Conservation (phyloP, 1,140 invertebrate species). For the Drosophila sturtevanti region DNA sequence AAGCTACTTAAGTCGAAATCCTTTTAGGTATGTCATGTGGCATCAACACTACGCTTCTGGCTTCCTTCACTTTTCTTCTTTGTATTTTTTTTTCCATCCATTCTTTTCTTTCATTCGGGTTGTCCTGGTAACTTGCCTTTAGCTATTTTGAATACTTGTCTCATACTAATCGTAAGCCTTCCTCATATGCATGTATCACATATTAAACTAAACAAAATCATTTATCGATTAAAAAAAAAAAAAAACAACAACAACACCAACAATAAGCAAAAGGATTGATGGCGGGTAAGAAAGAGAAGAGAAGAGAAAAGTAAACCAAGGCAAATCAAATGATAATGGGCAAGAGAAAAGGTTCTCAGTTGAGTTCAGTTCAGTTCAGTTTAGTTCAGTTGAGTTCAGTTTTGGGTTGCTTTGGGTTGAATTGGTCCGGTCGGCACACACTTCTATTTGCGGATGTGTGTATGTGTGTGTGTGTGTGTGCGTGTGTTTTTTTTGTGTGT, state of each 20-base stretch:
- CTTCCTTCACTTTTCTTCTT: constrained; percentile 8
- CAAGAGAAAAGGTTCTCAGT: constrained; percentile 13
- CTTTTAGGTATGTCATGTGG: constrained; percentile 75
- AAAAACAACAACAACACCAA: neutral
- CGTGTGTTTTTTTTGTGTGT: neutral
- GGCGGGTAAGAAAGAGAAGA: too few species aligned
- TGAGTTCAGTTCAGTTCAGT: neutral
- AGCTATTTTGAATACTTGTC: constrained; percentile 62
- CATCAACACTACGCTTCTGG: constrained; percentile 43
- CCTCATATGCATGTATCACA: neutral
- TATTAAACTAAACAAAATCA: constrained; percentile 73
- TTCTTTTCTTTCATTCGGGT: constrained; percentile 7
- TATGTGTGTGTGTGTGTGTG: neutral
- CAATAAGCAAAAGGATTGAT: too few species aligned
- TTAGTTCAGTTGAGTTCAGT: neutral
- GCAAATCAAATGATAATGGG: constrained; percentile 50
- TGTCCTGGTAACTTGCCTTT: constrained; percentile 60
- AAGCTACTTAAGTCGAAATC: constrained; percentile 77
- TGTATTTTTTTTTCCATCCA: constrained; percentile 10
- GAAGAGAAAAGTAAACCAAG: constrained; percentile 9
- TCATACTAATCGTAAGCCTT: neutral
- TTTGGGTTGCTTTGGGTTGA: neutral
- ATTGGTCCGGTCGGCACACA: neutral
- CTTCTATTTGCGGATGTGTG: neutral
- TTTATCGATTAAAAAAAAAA: constrained; percentile 67